phyloP scores from a whole-genome alignment of 2,797 vertebrate species.

The Prionace glauca region DNA sequence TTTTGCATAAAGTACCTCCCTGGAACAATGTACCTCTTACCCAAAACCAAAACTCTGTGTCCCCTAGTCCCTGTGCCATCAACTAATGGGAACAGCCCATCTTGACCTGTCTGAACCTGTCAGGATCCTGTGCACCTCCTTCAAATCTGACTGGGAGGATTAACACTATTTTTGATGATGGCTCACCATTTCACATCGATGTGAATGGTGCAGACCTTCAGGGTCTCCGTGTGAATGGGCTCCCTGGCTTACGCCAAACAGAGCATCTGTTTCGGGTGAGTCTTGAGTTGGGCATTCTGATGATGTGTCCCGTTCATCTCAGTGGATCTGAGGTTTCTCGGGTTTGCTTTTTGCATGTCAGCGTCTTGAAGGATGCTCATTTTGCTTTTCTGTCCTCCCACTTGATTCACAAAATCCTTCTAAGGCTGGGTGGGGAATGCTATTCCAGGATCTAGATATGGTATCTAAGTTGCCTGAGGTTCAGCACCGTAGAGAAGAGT shows the following conservation, averaged over 20 bases:
- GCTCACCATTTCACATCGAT: background rate
- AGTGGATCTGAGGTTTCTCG: background rate
- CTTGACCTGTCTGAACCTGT: background rate
- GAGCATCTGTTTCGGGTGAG: background rate
- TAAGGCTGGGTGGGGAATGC: background rate
- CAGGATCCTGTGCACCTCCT: background rate
- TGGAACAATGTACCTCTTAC: background rate
- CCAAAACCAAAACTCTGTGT: background rate
- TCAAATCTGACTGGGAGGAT: background rate
- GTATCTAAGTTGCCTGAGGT: background rate
- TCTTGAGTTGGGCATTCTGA: background rate
- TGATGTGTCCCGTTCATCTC: background rate
- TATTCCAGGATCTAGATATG: background rate
- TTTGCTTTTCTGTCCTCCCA: background rate
- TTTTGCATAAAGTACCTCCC: background rate
- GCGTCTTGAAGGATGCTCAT: background rate
- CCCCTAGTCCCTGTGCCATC: background rate
- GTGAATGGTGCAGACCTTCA: background rate
- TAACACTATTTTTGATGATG: background rate
- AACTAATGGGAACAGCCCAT: background rate
- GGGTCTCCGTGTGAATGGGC: background rate
- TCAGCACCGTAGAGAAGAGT: background rate
- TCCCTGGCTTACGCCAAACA: background rate
- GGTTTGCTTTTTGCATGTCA: background rate
- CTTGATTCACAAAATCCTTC: background rate